Evolutionary conservation across 1,140 invertebrate genomes (phyloP).

Genomic region (Pseudachorutes palmiensis): DNA sequence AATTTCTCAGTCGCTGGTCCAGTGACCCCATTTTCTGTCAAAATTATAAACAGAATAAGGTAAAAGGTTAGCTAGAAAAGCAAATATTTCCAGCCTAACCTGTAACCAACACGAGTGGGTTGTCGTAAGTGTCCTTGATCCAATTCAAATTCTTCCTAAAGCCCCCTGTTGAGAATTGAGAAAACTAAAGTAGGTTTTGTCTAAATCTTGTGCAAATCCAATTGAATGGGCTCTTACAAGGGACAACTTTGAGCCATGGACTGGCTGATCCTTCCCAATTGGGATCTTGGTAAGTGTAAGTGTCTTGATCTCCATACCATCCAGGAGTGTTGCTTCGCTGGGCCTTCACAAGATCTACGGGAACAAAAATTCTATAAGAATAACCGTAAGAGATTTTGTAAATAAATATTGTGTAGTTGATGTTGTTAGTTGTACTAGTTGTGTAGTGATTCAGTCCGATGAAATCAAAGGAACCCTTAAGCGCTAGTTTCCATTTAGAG

Average conservation of each 20-base stretch:
- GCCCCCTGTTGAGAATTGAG: conserved; percentile 55
- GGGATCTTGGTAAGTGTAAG: conserved; percentile 8
- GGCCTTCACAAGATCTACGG: background rate
- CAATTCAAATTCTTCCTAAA: conserved; percentile 57
- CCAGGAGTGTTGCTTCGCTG: background rate
- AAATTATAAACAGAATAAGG: background rate
- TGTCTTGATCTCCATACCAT: conserved; percentile 12
- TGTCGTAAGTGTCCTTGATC: conserved; percentile 53
- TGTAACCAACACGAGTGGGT: conserved; percentile 55
- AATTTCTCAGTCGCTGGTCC: background rate
- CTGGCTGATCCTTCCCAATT: conserved; percentile 1
- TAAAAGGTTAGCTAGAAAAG: background rate
- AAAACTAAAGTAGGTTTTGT: too few species aligned
- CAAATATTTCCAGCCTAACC: background rate
- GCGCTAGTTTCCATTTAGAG: conserved; percentile 32
- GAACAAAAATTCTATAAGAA: too few species aligned
- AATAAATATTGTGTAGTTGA: background rate
- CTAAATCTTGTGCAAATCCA: too few species aligned
- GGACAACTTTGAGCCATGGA: conserved; percentile 16
- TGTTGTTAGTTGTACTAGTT: too few species aligned
- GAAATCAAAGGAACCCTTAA: conserved; percentile 44
- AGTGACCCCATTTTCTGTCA: background rate
- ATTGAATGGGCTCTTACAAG: too few species aligned
- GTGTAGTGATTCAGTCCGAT: conserved; percentile 25
- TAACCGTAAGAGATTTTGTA: too few species aligned